Evolutionary conservation across 2,888 invertebrate genomes (phyloP).

Genomic region (Drosophila meridionalis): DNA sequence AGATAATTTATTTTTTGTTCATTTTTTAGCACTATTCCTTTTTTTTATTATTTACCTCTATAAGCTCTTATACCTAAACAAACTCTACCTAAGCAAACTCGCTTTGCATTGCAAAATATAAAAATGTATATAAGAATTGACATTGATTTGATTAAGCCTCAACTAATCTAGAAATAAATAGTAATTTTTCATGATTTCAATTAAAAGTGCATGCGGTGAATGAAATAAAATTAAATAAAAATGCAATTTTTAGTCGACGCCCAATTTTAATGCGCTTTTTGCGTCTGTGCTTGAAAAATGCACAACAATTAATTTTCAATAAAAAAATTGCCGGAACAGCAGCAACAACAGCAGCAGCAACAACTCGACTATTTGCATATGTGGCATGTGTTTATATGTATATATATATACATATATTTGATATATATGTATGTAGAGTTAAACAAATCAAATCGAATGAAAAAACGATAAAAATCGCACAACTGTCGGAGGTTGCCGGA

Average conservation of each 20-base stretch:
- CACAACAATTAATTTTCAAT: conserved; percentile 71
- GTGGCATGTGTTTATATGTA: conserved; percentile 37
- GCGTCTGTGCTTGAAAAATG: conserved; percentile 52
- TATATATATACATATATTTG: conserved; percentile 4
- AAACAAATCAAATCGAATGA: conserved; percentile 49
- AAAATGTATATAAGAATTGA: background rate
- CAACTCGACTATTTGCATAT: conserved; percentile 49
- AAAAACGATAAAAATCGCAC: conserved; percentile 64
- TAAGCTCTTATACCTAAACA: background rate
- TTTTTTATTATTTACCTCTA: too few relatives aligned
- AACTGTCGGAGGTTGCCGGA: conserved; percentile 62
- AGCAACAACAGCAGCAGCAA: background rate
- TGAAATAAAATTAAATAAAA: conserved; percentile 56
- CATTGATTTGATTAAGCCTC: background rate
- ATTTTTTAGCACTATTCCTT: too few relatives aligned
- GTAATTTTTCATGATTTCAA: conserved; percentile 28
- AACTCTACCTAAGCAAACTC: background rate
- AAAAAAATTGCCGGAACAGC: conserved; percentile 17
- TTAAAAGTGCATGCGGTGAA: conserved; percentile 32
- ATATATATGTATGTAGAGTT: background rate
- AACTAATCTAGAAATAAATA: background rate
- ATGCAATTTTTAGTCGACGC: conserved; percentile 65
- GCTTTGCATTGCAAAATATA: too few relatives aligned
- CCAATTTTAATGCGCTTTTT: conserved; percentile 60
- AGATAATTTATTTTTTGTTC: background rate